Percentiles rank a stretch among this genome's conserved stretches.
phyloP scores from a whole-genome alignment of 2,797 vertebrate genomes.

The Tauraco hartlaubi region DNA sequence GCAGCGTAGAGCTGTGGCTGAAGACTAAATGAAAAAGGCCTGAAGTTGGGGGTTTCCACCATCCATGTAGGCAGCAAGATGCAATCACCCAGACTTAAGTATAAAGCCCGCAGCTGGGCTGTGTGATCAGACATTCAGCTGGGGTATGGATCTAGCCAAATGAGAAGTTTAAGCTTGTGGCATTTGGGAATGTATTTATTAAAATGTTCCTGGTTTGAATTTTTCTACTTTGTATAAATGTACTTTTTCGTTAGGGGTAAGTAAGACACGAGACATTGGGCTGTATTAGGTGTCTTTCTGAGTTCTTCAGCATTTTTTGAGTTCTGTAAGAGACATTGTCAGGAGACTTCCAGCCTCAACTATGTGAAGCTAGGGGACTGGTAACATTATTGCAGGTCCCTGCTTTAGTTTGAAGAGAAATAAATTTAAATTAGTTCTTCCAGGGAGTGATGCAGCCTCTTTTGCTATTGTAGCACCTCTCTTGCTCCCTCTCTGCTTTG shows the following conservation, averaged over 20 bases:
- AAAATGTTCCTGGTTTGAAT: background rate
- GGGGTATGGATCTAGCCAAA: background rate
- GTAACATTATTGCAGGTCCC: background rate
- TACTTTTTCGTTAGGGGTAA: background rate
- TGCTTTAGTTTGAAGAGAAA: background rate
- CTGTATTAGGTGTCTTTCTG: background rate
- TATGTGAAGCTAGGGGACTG: background rate
- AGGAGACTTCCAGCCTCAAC: background rate
- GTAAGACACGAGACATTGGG: background rate
- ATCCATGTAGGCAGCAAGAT: background rate
- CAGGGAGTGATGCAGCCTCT: background rate
- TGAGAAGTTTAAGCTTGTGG: background rate
- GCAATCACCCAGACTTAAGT: background rate
- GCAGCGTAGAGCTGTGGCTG: background rate
- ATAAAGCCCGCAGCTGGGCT: accelerated
- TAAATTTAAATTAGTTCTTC: background rate
- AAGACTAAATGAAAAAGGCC: background rate
- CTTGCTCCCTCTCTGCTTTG: background rate
- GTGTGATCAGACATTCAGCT: background rate
- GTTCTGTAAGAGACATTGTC: background rate
- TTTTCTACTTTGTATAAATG: background rate
- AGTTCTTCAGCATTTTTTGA: background rate
- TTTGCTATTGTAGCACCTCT: background rate
- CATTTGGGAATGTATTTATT: background rate
- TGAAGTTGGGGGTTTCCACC: background rate